Conservation (phyloP, 2,113 vertebrate genomes). For the Oncorhynchus mykiss region DNA sequence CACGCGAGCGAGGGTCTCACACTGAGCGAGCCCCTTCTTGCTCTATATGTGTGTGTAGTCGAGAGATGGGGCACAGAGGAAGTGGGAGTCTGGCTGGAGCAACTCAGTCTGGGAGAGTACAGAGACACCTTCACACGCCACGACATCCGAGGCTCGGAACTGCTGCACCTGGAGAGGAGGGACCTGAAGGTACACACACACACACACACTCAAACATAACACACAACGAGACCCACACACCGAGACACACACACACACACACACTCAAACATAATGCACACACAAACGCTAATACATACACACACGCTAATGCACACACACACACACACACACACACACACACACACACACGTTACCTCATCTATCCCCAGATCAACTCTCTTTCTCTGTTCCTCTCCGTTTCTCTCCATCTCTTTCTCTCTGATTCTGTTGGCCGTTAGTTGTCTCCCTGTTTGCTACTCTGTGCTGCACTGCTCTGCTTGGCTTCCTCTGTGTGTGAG, state of each 20-base stretch:
- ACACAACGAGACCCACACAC: neutral
- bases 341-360: constrained; percentile 20
- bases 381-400: constrained; percentile 20
- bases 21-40: constrained; percentile 50
- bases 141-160: constrained; percentile 98
- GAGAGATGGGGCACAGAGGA: constrained; percentile 99
- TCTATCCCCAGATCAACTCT: constrained; percentile 63
- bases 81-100: constrained; percentile 98
- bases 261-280: neutral
- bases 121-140: constrained; percentile 97
- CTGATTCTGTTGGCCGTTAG: constrained; percentile 33
- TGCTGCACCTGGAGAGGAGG: constrained; percentile 98
- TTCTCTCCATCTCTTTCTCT: constrained; percentile 41
- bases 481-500: constrained; percentile 64
- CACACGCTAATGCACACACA: constrained; percentile 54
- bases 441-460: constrained; percentile 54
- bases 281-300: constrained; percentile 54
- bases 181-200: constrained; percentile 91
- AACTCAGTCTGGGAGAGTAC: constrained; percentile 99
- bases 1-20: constrained; percentile 39
- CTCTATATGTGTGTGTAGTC: constrained; percentile 86
- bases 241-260: neutral
- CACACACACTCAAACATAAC: neutral
- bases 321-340: constrained; percentile 42
- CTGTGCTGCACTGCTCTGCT: constrained; percentile 72